Conservation (phyloP, 2,888 invertebrate species). For the Netelia melanura region DNA sequence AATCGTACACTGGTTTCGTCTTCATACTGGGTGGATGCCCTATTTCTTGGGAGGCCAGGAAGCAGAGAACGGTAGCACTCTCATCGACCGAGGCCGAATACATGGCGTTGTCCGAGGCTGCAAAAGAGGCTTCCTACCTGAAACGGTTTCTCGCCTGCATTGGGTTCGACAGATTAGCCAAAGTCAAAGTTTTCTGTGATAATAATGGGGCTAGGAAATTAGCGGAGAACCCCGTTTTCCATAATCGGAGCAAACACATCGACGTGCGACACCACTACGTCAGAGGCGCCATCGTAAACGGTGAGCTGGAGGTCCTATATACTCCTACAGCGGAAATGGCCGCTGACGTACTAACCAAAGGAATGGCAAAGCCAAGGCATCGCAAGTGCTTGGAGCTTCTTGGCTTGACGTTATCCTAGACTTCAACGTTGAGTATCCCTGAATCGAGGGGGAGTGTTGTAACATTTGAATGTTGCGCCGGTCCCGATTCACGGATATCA, state of each 20-base stretch:
- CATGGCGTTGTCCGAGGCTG: conserved; percentile 28
- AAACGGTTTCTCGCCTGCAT: conserved; percentile 22
- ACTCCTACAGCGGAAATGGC: background rate
- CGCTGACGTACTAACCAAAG: background rate
- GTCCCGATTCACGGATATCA: too few relatives aligned
- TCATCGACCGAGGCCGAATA: conserved; percentile 32
- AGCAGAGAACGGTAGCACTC: conserved; percentile 48
- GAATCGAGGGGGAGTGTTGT: background rate
- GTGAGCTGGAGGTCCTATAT: background rate
- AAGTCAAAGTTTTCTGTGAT: conserved; percentile 25
- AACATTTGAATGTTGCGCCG: background rate
- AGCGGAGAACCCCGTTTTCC: conserved; percentile 11
- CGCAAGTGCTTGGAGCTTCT: background rate
- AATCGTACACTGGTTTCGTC: conserved; percentile 58
- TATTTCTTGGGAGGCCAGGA: conserved; percentile 54
- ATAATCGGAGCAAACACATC: conserved; percentile 1
- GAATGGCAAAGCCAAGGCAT: background rate
- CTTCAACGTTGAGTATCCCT: too few relatives aligned
- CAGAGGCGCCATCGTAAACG: background rate
- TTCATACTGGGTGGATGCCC: conserved; percentile 43
- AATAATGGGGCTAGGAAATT: conserved; percentile 33
- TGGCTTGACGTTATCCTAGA: background rate
- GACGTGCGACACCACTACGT: conserved; percentile 1
- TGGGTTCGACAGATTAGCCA: background rate
- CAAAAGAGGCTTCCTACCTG: conserved; percentile 27